Evolutionary conservation across 2,113 vertebrate species (phyloP).

Genomic region (Cynopterus brachyotis): DNA sequence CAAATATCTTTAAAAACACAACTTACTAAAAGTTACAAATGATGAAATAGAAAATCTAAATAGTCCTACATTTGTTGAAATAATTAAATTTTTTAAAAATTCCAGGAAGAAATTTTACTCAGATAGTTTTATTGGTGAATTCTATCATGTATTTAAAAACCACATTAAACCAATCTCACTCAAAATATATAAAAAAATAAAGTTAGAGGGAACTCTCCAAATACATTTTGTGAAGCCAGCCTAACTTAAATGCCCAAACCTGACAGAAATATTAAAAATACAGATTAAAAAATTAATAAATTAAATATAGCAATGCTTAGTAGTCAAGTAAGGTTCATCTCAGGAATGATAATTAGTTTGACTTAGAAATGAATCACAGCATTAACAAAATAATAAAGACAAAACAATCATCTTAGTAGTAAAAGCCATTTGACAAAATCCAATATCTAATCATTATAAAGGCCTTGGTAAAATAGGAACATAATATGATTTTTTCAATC

Average conservation of each 20-base stretch:
- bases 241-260: neutral
- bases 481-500: neutral
- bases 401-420: neutral
- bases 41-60: neutral
- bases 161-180: neutral
- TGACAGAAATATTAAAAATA: neutral
- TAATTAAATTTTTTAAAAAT: neutral
- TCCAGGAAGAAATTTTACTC: neutral
- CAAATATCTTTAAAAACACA: neutral
- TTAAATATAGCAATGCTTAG: neutral
- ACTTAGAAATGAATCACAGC: neutral
- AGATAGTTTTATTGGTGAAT: neutral
- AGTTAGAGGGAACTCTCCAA: neutral
- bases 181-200: neutral
- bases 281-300: neutral
- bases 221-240: neutral
- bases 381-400: neutral
- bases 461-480: neutral
- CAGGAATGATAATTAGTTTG: neutral
- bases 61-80: neutral
- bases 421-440: neutral
- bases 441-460: neutral
- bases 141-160: neutral
- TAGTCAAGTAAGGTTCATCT: neutral
- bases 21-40: neutral